A percentile compares a stretch with the other conserved stretches of the same genome.
phyloP scores from a whole-genome alignment of 2,797 vertebrate species.

The Hirundo rustica region DNA sequence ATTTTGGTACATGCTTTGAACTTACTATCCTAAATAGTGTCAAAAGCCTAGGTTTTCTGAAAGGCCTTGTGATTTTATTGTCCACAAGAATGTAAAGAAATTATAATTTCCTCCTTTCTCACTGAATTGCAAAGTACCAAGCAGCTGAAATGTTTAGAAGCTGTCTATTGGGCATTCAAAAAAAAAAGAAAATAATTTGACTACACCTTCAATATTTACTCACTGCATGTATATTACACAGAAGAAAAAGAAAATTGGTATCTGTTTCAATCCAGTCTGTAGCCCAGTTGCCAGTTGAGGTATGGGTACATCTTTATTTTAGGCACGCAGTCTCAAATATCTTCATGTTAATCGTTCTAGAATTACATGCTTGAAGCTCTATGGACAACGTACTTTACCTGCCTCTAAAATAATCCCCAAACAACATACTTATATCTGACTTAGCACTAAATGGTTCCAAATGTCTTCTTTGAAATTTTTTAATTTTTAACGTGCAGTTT shows the following conservation, averaged over 20 bases:
- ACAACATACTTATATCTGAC: not conserved
- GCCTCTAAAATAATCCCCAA: not conserved
- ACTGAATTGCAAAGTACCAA: not conserved
- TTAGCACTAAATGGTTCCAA: not conserved
- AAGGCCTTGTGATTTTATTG: not conserved
- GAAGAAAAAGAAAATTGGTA: not conserved
- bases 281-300: not conserved
- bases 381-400: not conserved
- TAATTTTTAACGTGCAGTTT: not conserved
- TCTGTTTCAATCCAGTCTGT: not conserved
- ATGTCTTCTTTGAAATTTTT: not conserved
- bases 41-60: not conserved
- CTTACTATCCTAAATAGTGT: not conserved
- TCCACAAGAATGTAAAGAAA: not conserved
- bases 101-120: not conserved
- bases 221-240: not conserved
- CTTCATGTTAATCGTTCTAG: constrained; percentile 12
- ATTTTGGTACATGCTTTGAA: not conserved
- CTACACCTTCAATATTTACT: not conserved
- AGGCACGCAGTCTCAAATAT: constrained; percentile 26
- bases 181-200: not conserved
- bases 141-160: not conserved
- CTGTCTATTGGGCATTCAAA: not conserved
- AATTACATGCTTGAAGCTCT: not conserved
- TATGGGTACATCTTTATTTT: constrained; percentile 43